Base-by-base conservation (phyloP, 2,888 invertebrate genomes). In the Ecliptopera silaceata region DNA sequence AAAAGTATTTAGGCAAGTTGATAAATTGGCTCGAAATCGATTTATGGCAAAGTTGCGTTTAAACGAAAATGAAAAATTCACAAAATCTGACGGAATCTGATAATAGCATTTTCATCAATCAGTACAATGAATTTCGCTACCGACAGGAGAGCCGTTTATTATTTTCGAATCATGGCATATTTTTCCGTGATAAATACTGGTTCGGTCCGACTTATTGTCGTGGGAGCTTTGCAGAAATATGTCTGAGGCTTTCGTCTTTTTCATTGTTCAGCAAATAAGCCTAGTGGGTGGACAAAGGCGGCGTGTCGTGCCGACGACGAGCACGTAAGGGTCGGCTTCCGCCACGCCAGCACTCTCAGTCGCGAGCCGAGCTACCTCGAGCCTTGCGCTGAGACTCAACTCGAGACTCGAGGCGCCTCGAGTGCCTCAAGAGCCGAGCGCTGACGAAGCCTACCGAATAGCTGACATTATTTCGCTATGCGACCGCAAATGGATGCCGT, bases 201-300 rank as follows among this genome's bases (percentile, higher is more conserved):
- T 72, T 71, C 51, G 13, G 74, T 74, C 71, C 44, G 39, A 58
- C 68, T 70, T 69, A 65, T 68, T 70, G 69, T 76, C 66, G 70
- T 64, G 64, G 67, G 68, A 71, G 68, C 73, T 78, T 79, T 76
- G 73, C 75, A 75, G 79, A 83, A 86, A 84, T 84, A 79, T 75
- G 80, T 78, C 64, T 75, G 77, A 79, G 75, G 77, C 80, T 86
- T 87, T 86, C 82, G 84, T 84, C 80, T 88, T 89, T 88, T 87
- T 81, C 88, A 87, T 89, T 89, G 90, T 88, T 90, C 90, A 90
- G 89, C 89, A 89, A 90, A 89, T 89, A 88, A 90, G 88, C 85
- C 86, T 89, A 88, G 90, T 88, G 88, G 87, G 79, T 82, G 86
- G 88, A 90, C 90, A 90, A 90, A 89, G 88, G 88, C 88, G 83